Evolutionary conservation across 2,113 vertebrate species (phyloP), one percentile per base, ranked within the genome.

Genomic region (Aegotheles bennettii): DNA sequence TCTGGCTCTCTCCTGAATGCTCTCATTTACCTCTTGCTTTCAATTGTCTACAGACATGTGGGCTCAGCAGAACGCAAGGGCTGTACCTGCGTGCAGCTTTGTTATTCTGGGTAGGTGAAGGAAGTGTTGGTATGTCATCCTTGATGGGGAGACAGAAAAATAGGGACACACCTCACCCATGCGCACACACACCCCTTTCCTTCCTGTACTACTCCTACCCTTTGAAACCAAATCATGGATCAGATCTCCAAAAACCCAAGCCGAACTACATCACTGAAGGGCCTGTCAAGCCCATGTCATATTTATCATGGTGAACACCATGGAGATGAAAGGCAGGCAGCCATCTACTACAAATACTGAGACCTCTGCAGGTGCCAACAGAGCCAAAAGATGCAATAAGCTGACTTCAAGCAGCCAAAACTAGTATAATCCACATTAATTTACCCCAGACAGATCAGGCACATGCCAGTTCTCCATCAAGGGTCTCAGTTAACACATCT

Each of bases 281-380:
- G 54, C 35, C 38, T 45, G 47, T 48, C 80, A 50, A 84, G 51
- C 29, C 77, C 68, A 9, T 5, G 18, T 74, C 75, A 73, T 5
- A 19, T 31, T 69, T 43, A 68, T 40, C 0, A 0, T 19, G 45
- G 54, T 54, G 42, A 84, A 53, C 2, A 0, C 13, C 50, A 54
- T 1, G 14, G 25, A 53, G 0, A 0, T 17, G 63, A 90, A 57
- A 56, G 59, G 25, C 60, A 68, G 45, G 18, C 71, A 83, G 50
- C 48, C n/a, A 47, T 8, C n/a, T 48, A 14, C 79, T 43, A n/a
- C 61, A 74, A 74, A 78, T 4, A 67, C 0, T 4, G 38, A 75
- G 38, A 64, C 47, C 38, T 61, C 36, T 56, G 60, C 64, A 70
- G 63, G 16, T 68, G 77, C 43, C 59, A 63, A 18, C 17, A 71